Evolutionary conservation across 30 jellyfish, hydroid and myxozoan genomes (phyloP).

Genomic region (Aurelia coerulea): DNA sequence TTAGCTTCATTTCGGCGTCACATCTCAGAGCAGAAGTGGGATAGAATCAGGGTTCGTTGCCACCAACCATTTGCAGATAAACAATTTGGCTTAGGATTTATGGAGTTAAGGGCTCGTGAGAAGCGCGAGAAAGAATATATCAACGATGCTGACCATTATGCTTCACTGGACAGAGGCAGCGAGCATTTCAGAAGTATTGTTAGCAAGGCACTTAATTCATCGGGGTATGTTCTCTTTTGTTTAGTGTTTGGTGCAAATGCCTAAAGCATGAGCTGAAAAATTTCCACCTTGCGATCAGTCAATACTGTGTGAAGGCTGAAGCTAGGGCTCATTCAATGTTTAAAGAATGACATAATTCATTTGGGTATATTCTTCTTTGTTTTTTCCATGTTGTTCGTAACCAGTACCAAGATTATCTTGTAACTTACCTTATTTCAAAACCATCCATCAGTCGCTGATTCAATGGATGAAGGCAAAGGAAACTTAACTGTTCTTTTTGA

Average conservation of each 20-base stretch:
- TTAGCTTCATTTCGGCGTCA: slow-evolving; percentile 52
- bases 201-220: slow-evolving; percentile 34
- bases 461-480: no score
- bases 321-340: no score
- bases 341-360: not conserved
- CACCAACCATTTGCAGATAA: slow-evolving; percentile 54
- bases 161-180: not conserved
- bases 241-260: no score
- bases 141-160: not conserved
- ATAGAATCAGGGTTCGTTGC: slow-evolving; percentile 14
- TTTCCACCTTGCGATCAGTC: no score
- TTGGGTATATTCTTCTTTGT: not conserved
- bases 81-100: slow-evolving; percentile 57
- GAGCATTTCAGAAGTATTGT: slow-evolving; percentile 8
- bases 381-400: not conserved
- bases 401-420: not conserved
- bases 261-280: no score
- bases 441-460: no score
- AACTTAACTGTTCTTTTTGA: no score
- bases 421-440: no score
- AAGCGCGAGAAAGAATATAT: not conserved
- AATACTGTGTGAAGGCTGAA: no score
- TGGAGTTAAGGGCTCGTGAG: slow-evolving; percentile 45
- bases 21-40: slow-evolving; percentile 46
- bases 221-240: slow-evolving; percentile 14